Conservation (phyloP, 2,797 vertebrate genomes). For the Spinibarbus caldwelli region DNA sequence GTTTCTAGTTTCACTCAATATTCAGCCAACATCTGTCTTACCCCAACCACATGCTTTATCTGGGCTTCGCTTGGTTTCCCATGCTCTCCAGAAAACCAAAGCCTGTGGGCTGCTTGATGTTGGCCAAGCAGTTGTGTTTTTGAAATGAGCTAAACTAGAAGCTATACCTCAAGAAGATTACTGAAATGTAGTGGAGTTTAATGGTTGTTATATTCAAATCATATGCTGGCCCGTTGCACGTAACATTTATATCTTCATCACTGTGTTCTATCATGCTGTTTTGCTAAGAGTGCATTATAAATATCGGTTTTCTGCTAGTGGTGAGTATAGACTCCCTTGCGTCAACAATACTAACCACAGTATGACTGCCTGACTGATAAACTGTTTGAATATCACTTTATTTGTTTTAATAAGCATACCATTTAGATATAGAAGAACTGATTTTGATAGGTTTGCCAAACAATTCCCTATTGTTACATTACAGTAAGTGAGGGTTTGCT, state of each 20-base stretch:
- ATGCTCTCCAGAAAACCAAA: constrained; percentile 45
- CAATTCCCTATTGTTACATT: not conserved
- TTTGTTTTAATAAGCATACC: not conserved
- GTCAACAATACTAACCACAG: constrained; percentile 12
- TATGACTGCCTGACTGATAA: not conserved
- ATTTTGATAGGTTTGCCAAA: not conserved
- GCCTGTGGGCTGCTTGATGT: constrained; percentile 57
- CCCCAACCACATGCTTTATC: constrained; percentile 54
- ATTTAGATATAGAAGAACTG: not conserved
- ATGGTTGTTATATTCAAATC: not conserved
- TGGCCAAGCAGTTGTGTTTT: constrained; percentile 47
- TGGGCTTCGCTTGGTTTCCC: constrained; percentile 46
- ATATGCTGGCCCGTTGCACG: not conserved
- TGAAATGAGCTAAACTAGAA: constrained; percentile 41
- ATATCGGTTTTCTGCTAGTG: constrained; percentile 1
- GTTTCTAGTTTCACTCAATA: constrained; percentile 38
- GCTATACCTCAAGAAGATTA: constrained; percentile 44
- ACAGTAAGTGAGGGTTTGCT: not conserved
- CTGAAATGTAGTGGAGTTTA: constrained; percentile 4
- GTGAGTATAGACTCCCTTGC: not conserved
- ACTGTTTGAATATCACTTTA: not conserved
- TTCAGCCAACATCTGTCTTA: constrained; percentile 50
- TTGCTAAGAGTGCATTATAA: constrained; percentile 5
- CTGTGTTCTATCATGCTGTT: constrained; percentile 19
- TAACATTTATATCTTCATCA: constrained; percentile 15